Evolutionary conservation across 2,113 vertebrate species (phyloP).

Genomic region (Cephalophus harveyi): DNA sequence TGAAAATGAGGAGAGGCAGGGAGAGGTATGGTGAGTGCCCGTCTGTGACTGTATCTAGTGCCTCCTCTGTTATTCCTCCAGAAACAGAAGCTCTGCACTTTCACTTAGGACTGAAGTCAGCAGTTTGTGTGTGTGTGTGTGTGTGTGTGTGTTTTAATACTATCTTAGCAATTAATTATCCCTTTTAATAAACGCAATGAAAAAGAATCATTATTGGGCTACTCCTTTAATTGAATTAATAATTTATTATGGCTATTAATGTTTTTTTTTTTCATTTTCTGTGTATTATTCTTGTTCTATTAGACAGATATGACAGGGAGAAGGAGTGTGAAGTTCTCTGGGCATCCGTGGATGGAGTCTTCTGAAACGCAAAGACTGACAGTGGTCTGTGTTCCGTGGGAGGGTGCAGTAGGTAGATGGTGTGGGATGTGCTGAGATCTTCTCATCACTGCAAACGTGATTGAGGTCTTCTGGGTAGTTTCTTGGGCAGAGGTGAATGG

Average conservation of each 20-base stretch:
- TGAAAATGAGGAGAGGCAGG: not conserved
- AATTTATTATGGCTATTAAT: conserved; percentile 71
- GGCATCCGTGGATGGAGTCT: not conserved
- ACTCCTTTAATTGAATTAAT: conserved; percentile 71
- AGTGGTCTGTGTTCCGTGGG: not conserved
- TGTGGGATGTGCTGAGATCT: not conserved
- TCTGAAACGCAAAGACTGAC: not conserved
- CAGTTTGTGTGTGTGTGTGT: conserved; percentile 38
- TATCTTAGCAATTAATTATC: conserved; percentile 69
- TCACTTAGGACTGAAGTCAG: conserved; percentile 46
- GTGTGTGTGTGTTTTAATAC: not conserved
- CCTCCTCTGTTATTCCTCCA: not conserved
- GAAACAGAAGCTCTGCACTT: conserved; percentile 22
- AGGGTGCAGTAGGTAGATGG: not conserved
- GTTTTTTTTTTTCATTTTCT: conserved; percentile 55
- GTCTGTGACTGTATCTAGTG: too few relatives aligned
- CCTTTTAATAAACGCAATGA: conserved; percentile 69
- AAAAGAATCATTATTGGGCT: conserved; percentile 63
- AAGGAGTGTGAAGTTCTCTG: not conserved
- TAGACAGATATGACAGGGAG: conserved; percentile 47
- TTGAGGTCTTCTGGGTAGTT: not conserved
- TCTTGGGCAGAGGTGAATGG: not conserved
- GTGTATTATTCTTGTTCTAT: conserved; percentile 67
- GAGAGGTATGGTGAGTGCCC: accelerated
- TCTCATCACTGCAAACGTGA: not conserved